Conservation (phyloP, 64 coral and sea anemone species). For the Pachyseris speciosa region DNA sequence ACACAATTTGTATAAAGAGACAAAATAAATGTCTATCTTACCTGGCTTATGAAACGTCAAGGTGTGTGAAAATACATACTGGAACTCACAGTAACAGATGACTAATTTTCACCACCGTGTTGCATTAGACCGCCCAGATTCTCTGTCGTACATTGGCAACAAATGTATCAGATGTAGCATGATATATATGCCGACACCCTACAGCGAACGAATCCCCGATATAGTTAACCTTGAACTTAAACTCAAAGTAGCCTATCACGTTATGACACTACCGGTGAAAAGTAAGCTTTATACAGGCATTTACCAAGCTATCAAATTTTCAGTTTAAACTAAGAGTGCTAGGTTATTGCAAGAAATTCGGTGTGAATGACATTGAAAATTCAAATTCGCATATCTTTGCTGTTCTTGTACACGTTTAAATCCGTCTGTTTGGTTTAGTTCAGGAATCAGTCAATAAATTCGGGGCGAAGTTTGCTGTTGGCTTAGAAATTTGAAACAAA, state of each 20-base stretch:
- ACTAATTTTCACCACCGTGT: background rate
- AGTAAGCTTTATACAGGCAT: background rate
- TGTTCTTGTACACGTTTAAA: background rate
- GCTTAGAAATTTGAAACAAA: too few relatives aligned
- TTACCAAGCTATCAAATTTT: background rate
- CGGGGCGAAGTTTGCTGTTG: too few relatives aligned
- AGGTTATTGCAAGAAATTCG: background rate
- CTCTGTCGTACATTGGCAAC: background rate
- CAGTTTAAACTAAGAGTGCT: background rate
- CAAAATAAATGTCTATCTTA: too few relatives aligned
- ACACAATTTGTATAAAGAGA: too few relatives aligned
- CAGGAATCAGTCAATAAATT: too few relatives aligned
- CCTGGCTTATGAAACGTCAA: background rate
- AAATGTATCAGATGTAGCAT: background rate
- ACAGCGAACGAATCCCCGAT: background rate
- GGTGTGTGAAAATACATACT: background rate
- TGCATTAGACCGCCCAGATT: background rate
- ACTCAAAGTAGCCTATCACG: background rate
- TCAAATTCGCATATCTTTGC: too few relatives aligned
- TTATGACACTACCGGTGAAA: background rate
- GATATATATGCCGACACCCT: background rate
- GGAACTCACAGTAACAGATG: background rate
- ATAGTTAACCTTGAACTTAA: background rate
- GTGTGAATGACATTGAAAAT: background rate
- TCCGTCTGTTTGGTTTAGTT: background rate